Conservation (phyloP, 64 coral and sea anemone genomes). For the Montipora cactus region DNA sequence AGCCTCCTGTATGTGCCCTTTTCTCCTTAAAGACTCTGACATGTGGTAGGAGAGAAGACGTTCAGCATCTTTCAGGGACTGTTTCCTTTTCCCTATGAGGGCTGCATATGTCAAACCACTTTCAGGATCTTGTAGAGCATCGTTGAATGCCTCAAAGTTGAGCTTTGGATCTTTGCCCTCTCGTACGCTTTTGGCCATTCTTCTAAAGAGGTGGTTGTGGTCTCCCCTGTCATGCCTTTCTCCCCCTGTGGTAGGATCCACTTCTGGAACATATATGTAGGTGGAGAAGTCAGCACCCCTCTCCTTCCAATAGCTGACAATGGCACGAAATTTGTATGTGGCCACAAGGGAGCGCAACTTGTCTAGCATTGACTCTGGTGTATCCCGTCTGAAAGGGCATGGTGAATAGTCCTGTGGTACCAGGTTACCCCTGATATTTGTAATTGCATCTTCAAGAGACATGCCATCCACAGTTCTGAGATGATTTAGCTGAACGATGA, state of each 20-base stretch:
- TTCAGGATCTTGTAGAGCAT: neutral
- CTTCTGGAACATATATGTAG: slow-evolving; percentile 40
- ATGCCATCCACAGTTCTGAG: slow-evolving; percentile 21
- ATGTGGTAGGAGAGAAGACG: neutral
- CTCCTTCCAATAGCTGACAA: slow-evolving; percentile 52
- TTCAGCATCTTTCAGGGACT: slow-evolving; percentile 11
- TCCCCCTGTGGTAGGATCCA: slow-evolving; percentile 22
- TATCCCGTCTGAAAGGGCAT: slow-evolving; percentile 48
- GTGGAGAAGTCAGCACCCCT: slow-evolving; percentile 38
- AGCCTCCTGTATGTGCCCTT: neutral
- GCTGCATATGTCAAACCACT: slow-evolving; percentile 19
- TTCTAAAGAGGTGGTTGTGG: slow-evolving; percentile 41
- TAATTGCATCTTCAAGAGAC: slow-evolving; percentile 61
- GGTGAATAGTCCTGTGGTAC: slow-evolving; percentile 58
- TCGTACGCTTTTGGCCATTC: slow-evolving; percentile 36
- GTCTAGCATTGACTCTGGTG: slow-evolving; percentile 22
- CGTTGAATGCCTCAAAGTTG: slow-evolving; percentile 38
- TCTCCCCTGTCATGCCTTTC: slow-evolving; percentile 42
- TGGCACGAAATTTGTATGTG: slow-evolving; percentile 12
- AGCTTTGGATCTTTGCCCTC: slow-evolving; percentile 18
- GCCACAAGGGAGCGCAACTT: slow-evolving; percentile 56
- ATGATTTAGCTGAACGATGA: neutral
- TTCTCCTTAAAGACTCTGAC: neutral
- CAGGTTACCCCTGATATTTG: slow-evolving; percentile 2
- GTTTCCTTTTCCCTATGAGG: neutral